Conservation (phyloP, 2,113 vertebrate species). For the Coreoperca whiteheadi region DNA sequence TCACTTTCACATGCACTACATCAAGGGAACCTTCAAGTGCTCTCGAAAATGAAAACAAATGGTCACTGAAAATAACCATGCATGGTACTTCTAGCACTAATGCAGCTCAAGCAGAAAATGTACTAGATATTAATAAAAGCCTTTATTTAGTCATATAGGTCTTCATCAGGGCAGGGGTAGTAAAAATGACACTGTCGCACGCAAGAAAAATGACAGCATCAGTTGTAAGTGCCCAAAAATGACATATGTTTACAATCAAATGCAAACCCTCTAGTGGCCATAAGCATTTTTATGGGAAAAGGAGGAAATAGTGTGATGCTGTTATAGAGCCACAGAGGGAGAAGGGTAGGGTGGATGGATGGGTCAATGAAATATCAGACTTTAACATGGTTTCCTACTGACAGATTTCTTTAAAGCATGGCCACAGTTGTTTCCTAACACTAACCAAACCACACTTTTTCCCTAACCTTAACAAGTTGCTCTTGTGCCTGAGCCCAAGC, state of each 20-base stretch:
- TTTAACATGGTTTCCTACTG: not conserved
- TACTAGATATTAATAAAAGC: not conserved
- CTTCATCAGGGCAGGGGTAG: not conserved
- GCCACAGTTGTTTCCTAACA: too few relatives aligned
- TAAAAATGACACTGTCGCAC: not conserved
- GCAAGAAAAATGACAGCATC: not conserved
- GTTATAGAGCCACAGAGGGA: too few relatives aligned
- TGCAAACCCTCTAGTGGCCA: too few relatives aligned
- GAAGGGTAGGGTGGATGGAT: too few relatives aligned
- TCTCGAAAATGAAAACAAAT: not conserved
- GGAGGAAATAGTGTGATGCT: too few relatives aligned
- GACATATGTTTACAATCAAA: too few relatives aligned
- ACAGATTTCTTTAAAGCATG: not conserved
- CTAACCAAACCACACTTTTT: too few relatives aligned
- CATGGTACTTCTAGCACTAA: not conserved
- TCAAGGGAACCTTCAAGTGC: not conserved
- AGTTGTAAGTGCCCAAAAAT: too few relatives aligned
- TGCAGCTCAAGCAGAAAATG: not conserved
- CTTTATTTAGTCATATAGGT: not conserved
- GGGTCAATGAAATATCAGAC: too few relatives aligned
- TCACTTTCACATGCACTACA: not conserved
- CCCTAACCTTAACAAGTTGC: too few relatives aligned
- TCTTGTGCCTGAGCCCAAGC: too few relatives aligned
- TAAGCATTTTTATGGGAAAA: too few relatives aligned
- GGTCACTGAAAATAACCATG: not conserved